Percentiles rank a stretch among this genome's conserved stretches.
Evolutionary conservation across 2,797 vertebrate species (phyloP).

Genomic region (Megaceryle alcyon): DNA sequence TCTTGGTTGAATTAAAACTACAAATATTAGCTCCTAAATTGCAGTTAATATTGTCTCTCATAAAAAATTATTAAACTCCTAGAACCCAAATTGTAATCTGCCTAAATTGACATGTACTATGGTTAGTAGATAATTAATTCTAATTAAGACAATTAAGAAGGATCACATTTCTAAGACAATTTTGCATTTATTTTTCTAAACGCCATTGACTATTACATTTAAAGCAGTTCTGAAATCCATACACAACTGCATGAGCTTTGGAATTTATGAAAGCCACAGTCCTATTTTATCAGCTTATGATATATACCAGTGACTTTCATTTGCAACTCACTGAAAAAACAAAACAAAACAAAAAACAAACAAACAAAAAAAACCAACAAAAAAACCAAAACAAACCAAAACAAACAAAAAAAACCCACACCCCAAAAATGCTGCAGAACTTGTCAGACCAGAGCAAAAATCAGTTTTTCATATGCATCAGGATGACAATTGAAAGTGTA

Average conservation of each 20-base stretch:
- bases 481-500: background rate
- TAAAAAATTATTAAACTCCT: background rate
- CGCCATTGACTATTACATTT: background rate
- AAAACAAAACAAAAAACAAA: background rate
- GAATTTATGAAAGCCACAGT: background rate
- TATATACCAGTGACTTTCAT: background rate
- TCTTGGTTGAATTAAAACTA: background rate
- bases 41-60: background rate
- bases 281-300: background rate
- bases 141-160: slow-evolving; percentile 1
- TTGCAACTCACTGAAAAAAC: background rate
- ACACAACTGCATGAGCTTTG: background rate
- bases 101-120: background rate
- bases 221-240: background rate
- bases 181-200: background rate
- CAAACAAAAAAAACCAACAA: too few species aligned
- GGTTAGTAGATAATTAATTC: background rate
- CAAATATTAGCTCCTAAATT: background rate
- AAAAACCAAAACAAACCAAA: too few species aligned
- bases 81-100: background rate
- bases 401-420: background rate
- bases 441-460: background rate
- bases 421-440: background rate
- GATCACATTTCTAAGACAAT: background rate
- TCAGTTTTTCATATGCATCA: background rate